These are phyloP conservation scores for Sminthopsis crassicaudata DNA, from an alignment of 2,113 vertebrate species.

Conservation along the genomic window DNA sequence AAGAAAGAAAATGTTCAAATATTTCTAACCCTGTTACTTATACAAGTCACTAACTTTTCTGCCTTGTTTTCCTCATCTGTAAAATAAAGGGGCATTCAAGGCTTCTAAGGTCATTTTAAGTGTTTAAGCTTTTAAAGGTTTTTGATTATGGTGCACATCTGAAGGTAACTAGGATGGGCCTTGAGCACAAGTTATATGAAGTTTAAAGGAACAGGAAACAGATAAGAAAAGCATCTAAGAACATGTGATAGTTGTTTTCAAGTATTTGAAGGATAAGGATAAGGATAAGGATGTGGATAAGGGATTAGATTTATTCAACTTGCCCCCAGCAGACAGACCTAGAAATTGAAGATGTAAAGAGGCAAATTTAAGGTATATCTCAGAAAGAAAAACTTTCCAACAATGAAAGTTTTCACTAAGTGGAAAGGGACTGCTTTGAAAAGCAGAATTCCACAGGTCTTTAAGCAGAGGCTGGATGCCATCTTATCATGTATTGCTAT, in stretches of 20 bases:
- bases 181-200: not conserved
- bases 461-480: too few relatives aligned
- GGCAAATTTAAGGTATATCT: not conserved
- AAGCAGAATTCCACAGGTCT: too few relatives aligned
- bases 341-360: not conserved
- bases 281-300: not conserved
- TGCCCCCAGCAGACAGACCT: not conserved
- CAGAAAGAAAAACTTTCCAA: too few relatives aligned
- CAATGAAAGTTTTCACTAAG: too few relatives aligned
- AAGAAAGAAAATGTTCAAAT: not conserved
- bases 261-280: not conserved
- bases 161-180: not conserved
- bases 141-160: not conserved
- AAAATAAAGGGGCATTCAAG: not conserved
- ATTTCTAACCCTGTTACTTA: not conserved
- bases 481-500: too few relatives aligned
- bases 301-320: not conserved
- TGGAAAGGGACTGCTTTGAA: too few relatives aligned
- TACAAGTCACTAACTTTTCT: not conserved
- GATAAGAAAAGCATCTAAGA: not conserved
- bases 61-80: not conserved
- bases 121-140: not conserved
- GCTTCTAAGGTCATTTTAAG: not conserved
- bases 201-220: not conserved
- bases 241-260: not conserved